Evolutionary conservation across 2,113 vertebrate species (phyloP).

Genomic region (Aphelocoma coerulescens): DNA sequence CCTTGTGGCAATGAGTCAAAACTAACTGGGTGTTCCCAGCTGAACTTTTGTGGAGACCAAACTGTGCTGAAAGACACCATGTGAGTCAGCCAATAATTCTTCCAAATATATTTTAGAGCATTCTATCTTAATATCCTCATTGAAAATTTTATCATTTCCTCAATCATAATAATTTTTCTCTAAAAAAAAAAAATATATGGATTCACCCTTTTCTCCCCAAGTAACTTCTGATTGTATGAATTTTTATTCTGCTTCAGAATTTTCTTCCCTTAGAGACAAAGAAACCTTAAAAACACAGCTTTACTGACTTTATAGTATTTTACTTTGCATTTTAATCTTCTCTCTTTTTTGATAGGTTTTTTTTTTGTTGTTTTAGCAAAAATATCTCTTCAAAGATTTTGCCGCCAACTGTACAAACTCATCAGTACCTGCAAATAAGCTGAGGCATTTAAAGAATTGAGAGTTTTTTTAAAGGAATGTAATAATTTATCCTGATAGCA

Average conservation of each 20-base stretch:
- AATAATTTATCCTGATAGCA: background rate
- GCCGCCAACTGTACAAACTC: background rate
- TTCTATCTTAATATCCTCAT: background rate
- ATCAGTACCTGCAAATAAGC: background rate
- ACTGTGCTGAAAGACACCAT: background rate
- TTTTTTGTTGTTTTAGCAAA: background rate
- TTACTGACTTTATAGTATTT: background rate
- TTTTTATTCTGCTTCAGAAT: background rate
- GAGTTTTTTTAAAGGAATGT: background rate
- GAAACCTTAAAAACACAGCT: background rate
- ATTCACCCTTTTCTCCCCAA: fast-evolving
- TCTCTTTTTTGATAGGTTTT: background rate
- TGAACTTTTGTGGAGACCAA: background rate
- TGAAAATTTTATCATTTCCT: background rate
- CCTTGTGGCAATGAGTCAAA: background rate
- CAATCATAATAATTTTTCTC: background rate
- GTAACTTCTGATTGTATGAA: background rate
- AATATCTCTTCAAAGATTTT: background rate
- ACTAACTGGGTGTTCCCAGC: background rate
- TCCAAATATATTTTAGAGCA: background rate
- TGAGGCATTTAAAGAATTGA: background rate
- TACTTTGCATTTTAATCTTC: background rate
- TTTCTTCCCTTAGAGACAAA: background rate
- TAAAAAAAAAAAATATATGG: background rate
- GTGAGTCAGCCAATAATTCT: background rate